These are phyloP conservation scores for Neotragus moschatus DNA, from an alignment of 2,113 vertebrate genomes.

Conservation along the genomic window DNA sequence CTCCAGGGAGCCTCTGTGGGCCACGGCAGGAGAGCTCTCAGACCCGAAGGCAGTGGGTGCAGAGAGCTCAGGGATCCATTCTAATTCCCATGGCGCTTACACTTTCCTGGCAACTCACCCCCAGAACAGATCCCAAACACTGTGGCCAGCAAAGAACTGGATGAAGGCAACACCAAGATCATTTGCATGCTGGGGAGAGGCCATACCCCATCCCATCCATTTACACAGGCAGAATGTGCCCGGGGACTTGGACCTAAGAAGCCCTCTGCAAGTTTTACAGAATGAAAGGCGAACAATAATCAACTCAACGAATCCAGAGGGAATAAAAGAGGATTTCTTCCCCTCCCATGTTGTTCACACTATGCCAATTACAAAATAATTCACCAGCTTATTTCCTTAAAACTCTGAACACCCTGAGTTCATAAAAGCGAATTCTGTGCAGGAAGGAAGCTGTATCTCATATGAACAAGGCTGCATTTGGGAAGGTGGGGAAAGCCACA, in stretches of 20 bases:
- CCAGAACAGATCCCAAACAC: slow-evolving; percentile 56
- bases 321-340: not conserved
- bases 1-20: not conserved
- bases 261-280: not conserved
- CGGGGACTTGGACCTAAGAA: slow-evolving; percentile 9
- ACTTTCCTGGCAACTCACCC: slow-evolving; percentile 54
- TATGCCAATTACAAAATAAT: not conserved
- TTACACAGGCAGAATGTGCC: slow-evolving; percentile 2
- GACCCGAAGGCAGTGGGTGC: not conserved
- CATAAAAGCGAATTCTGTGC: slow-evolving; percentile 17
- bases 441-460: not conserved
- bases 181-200: slow-evolving; percentile 52
- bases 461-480: not conserved
- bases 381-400: not conserved
- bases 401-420: not conserved
- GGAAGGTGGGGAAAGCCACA: slow-evolving; percentile 1
- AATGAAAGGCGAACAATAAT: not conserved
- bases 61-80: slow-evolving; percentile 13
- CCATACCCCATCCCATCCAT: not conserved
- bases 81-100: slow-evolving; percentile 47
- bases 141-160: not conserved
- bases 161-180: not conserved
- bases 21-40: not conserved
- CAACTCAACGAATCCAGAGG: not conserved
- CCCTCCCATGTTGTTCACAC: not conserved